Percentiles rank a stretch among this genome's conserved stretches.
Conservation (phyloP, 2,888 invertebrate genomes). For the Eupithecia subumbrata region DNA sequence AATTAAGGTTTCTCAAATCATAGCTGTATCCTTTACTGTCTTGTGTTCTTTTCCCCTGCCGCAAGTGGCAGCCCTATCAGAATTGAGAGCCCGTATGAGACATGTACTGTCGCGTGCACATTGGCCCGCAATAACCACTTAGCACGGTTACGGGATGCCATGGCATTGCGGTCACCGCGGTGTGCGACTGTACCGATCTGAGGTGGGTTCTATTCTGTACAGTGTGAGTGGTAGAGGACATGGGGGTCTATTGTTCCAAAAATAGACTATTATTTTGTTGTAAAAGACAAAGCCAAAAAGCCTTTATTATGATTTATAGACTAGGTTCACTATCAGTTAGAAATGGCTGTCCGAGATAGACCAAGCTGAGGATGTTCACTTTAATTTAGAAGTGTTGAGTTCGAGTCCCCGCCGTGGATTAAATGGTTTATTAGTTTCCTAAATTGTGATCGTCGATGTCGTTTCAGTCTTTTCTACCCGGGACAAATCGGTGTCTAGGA, state of each 20-base stretch:
- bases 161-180: conserved; percentile 26
- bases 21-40: background rate
- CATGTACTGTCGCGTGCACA: conserved; percentile 34
- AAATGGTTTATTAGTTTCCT: background rate
- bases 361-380: background rate
- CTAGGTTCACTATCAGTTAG: background rate
- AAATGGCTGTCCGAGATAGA: background rate
- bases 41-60: background rate
- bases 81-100: conserved; percentile 35
- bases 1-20: background rate
- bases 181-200: conserved; percentile 27
- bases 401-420: background rate
- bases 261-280: background rate
- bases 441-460: background rate
- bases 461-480: background rate
- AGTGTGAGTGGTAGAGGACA: background rate
- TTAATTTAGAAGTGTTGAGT: background rate
- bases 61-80: conserved; percentile 24
- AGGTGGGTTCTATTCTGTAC: background rate
- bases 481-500: background rate
- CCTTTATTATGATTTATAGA: too few relatives aligned
- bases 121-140: conserved; percentile 37
- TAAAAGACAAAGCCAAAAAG: too few relatives aligned
- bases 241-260: background rate
- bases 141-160: conserved; percentile 22